These are phyloP conservation scores for Chionomys nivalis DNA, from an alignment of 2,113 vertebrate species.

Conservation along the genomic window DNA sequence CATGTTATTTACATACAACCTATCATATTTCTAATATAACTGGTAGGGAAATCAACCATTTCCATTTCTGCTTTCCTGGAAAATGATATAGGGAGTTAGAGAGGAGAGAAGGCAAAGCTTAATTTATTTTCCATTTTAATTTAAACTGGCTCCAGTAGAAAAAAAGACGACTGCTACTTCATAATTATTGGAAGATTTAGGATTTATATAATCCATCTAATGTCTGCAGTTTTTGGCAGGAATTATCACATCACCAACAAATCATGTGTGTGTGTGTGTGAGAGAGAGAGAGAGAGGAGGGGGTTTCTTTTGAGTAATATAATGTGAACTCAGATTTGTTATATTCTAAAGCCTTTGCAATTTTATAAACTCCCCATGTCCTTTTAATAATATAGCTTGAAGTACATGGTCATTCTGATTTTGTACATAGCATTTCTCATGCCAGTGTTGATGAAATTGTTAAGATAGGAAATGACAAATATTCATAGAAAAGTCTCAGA, in stretches of 20 bases:
- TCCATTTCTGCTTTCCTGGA: not conserved
- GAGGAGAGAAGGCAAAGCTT: not conserved
- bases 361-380: not conserved
- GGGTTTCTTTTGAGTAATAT: not conserved
- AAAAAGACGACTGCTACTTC: constrained; percentile 13
- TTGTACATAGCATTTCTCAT: not conserved
- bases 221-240: not conserved
- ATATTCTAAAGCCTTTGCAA: not conserved
- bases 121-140: constrained; percentile 9
- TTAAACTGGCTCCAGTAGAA: constrained; percentile 5
- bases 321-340: not conserved
- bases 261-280: not conserved
- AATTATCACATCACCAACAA: not conserved
- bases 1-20: not conserved
- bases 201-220: constrained; percentile 24
- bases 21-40: not conserved
- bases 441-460: not conserved
- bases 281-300: not conserved
- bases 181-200: not conserved
- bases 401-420: not conserved
- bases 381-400: not conserved
- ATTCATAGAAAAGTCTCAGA: not conserved
- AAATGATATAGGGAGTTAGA: not conserved
- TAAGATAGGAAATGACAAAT: not conserved
- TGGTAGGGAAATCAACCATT: not conserved